Percentiles rank a stretch among this genome's conserved stretches.
These are phyloP conservation scores for Acanthosepion pharaonis DNA, from an alignment of 2,888 invertebrate species.

Conservation along the genomic window DNA sequence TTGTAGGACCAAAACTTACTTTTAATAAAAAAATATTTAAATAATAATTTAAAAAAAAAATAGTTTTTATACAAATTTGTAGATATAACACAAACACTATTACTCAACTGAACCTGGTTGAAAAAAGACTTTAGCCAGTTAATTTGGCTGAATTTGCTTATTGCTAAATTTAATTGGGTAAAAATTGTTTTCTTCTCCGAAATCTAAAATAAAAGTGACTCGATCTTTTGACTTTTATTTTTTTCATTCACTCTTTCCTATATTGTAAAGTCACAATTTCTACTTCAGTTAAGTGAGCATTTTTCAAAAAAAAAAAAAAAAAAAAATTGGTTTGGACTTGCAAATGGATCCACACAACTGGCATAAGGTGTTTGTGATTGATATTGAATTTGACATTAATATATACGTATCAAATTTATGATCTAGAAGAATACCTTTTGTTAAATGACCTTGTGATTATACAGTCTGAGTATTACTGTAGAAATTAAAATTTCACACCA, in stretches of 20 bases:
- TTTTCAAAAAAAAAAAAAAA: too few relatives aligned
- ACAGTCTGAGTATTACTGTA: not conserved
- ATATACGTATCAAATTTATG: too few relatives aligned
- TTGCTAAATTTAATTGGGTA: not conserved
- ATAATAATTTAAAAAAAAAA: not conserved
- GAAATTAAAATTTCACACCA: not conserved
- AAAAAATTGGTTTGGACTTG: too few relatives aligned
- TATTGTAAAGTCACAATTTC: not conserved
- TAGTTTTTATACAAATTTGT: not conserved
- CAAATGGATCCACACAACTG: not conserved
- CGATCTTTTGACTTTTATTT: too few relatives aligned
- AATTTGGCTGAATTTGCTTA: not conserved
- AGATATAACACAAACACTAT: not conserved
- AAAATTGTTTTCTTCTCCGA: not conserved
- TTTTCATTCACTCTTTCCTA: not conserved
- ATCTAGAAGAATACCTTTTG: too few relatives aligned
- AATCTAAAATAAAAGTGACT: not conserved
- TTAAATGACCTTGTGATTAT: too few relatives aligned
- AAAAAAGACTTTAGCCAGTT: too few relatives aligned
- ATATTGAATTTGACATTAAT: too few relatives aligned
- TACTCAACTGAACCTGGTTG: too few relatives aligned
- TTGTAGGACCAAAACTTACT: not conserved
- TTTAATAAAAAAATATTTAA: not conserved
- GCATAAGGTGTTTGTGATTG: slow-evolving; percentile 1
- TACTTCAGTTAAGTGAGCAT: not conserved